Base-by-base conservation (phyloP, 30 jellyfish, hydroid and myxozoan species). In the Rhopilema esculentum region DNA sequence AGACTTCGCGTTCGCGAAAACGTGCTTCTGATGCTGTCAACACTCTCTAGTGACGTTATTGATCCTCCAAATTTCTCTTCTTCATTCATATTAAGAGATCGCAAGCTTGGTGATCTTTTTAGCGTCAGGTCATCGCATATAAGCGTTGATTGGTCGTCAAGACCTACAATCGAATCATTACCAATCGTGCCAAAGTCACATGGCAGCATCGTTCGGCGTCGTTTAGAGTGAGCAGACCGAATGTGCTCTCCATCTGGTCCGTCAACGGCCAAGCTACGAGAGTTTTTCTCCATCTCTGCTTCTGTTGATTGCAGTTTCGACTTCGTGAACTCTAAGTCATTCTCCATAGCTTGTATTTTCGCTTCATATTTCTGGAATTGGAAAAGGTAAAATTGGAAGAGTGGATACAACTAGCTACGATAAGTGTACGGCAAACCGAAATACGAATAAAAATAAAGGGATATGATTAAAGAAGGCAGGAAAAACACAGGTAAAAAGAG, bases 61-160 rank as follows among this genome's bases (percentile, higher is more conserved):
- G 94, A 85, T 12, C 94, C 94, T 4, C 88, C 94, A 28, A 85
- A 85, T 17, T 50, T 17, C 29, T 70, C 88, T 27, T 85, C 94
- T 17, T 52, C 75, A 1, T 57, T 24, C 27, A 61, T 20, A 24
- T 73, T 29, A 28, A 85, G 77, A 20, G 94, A 85, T 4, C 66
- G 65, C 64, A 73, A 49, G 66, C 94, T 74, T 22, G 94, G 94
- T 20, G 94, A 85, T 74, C 88, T 73, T 63, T 40, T 73, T 22
- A 73, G n/a, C 75, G 88, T 85, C 25, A 75, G 32, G 25, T 85
- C 94, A 49, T 85, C 94, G n/a, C 88, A 64, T 2, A 85, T 83
- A 27, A 85, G 94, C 4, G 94, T 85, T 22, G 94, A 74, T 21
- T 85, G 94, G 30, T 85, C 94, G 21, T 75, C 88, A 21, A 85